Conservation (phyloP, 2,113 vertebrate species). For the Ovibos moschatus region DNA sequence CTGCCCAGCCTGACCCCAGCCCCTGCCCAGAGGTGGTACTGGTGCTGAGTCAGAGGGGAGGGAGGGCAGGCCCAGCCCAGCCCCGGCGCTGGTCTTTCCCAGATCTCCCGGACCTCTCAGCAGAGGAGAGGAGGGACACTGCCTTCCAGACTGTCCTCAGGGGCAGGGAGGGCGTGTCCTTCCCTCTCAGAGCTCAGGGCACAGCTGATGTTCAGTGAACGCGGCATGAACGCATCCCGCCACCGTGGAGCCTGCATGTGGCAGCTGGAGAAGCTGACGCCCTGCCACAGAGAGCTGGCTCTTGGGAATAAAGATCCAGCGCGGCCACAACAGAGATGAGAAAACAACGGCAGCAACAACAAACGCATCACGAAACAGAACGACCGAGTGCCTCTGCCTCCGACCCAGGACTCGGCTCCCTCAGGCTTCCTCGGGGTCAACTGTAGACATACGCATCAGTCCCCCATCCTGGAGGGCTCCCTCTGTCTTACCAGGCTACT, state of each 20-base stretch:
- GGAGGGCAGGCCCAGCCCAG: not conserved
- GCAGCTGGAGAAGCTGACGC: not conserved
- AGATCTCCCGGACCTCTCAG: not conserved
- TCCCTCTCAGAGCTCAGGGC: not conserved
- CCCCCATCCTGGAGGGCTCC: not conserved
- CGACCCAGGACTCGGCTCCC: not conserved
- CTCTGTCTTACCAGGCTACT: not conserved
- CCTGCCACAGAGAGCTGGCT: not conserved
- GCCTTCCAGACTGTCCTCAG: not conserved
- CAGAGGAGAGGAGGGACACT: too few species aligned
- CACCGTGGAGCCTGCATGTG: not conserved
- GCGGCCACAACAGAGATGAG: not conserved
- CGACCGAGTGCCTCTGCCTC: not conserved
- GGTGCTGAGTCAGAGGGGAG: not conserved
- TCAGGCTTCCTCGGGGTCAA: not conserved
- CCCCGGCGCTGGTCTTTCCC: not conserved
- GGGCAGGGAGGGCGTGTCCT: not conserved
- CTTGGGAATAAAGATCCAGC: not conserved
- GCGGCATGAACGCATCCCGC: rapidly evolving
- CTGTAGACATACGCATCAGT: not conserved
- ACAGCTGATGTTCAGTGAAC: not conserved
- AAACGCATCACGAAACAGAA: not conserved
- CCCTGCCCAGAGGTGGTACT: not conserved
- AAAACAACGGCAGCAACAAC: not conserved
- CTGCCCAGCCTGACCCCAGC: not conserved